Base-by-base conservation (phyloP, 2,888 invertebrate species). In the Drosophila anomalipes region DNA sequence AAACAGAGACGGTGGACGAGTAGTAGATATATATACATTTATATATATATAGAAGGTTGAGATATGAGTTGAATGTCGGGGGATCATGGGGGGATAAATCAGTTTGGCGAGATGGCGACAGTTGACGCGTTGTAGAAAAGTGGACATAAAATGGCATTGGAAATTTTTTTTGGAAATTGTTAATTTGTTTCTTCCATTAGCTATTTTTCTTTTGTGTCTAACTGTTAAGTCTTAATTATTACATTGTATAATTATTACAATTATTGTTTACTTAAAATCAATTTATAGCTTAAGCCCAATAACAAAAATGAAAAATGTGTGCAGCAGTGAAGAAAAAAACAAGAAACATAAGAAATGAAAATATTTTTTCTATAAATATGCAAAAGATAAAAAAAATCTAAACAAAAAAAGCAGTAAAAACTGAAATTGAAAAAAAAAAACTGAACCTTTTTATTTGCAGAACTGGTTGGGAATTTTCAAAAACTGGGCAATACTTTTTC, bases 311-410 rank as follows among this genome's bases (percentile, higher is more conserved):
- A 69, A 74, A 62, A 69, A 74, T 77, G 77, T 79, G 79, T 82
- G 72, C 79, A 79, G 76, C 65, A 67, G 71, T 75, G 70, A 35
- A n/a, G 22, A 35, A 54, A n/a, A 56, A 35, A 54, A 35, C 7
- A 39, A 54, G 69, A 72, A 77, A 68, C 66, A 61, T 67, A 77
- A 74, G 76, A 82, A 80, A 77, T 82, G 81, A 77, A 77, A 88
- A 74, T 90, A 91, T 91, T 87, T 91, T 89, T 91, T 89, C 88
- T 87, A 89, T 83, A 85, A 85, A 85, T 82, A 85, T 79, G 82
- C 76, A 73, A 81, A 79, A 81, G 49, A 80, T 22, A 22, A 79
- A 79, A 62, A 53, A 61, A 64, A 56, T 14, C 39, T 3, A 26
- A 83, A 47, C 47, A 47, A 77, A 69, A 79, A 77, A 81, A 76